A percentile compares a stretch with the other conserved stretches of the same genome.
Conservation (phyloP, 1,140 invertebrate species). For the Ericerus pela region DNA sequence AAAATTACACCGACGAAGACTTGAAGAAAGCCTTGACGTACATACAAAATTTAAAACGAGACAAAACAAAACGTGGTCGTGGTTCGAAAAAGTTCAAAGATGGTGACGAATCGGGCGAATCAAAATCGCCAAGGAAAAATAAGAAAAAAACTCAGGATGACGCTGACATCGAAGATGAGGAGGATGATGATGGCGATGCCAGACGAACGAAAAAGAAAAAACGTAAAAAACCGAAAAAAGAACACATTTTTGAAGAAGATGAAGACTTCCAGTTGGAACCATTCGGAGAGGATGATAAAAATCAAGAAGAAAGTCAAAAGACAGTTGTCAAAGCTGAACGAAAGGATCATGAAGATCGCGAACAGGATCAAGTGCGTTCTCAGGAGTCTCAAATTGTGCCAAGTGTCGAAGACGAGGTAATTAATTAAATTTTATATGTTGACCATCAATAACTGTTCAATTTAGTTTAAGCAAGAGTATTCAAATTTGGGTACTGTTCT, state of each 20-base stretch:
- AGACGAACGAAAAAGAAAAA: neutral
- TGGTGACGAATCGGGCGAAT: too few species aligned
- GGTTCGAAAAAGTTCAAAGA: slow-evolving; percentile 2
- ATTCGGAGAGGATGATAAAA: neutral
- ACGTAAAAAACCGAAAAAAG: neutral
- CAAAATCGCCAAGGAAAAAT: neutral
- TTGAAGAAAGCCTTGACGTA: neutral
- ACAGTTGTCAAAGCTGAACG: neutral
- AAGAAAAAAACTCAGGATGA: neutral
- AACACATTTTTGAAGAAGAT: neutral
- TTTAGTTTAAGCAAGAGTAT: too few species aligned
- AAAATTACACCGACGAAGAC: slow-evolving; percentile 1
- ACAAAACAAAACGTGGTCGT: neutral
- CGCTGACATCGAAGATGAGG: neutral
- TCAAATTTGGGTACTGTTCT: too few species aligned
- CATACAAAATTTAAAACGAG: neutral
- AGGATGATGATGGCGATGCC: neutral
- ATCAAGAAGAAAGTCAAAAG: neutral
- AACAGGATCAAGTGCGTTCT: neutral
- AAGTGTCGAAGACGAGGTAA: slow-evolving; percentile 2
- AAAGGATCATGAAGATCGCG: neutral
- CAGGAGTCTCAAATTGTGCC: slow-evolving; percentile 5
- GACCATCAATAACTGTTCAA: too few species aligned
- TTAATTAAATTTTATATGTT: too few species aligned
- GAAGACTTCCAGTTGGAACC: neutral